These are phyloP conservation scores for Ambastaia sidthimunki DNA, from an alignment of 2,797 vertebrate species.

Conservation along the genomic window DNA sequence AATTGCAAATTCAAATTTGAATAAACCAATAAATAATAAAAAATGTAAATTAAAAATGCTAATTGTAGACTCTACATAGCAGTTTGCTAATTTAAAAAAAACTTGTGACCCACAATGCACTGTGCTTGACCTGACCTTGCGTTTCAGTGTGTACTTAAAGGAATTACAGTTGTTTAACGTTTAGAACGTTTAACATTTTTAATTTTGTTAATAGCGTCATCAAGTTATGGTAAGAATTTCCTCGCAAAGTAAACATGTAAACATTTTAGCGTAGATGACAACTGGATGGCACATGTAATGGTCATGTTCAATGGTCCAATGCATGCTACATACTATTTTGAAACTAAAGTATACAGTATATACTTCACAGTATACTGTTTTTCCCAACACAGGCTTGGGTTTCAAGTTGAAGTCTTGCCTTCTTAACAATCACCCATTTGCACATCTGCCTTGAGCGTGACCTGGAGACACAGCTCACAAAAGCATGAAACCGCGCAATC, in stretches of 20 bases:
- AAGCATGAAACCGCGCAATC: slow-evolving; percentile 25
- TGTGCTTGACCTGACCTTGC: too few species aligned
- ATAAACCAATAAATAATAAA: neutral
- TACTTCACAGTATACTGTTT: neutral
- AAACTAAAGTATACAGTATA: neutral
- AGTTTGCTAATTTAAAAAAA: neutral
- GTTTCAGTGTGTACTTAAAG: too few species aligned
- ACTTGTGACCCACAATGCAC: too few species aligned
- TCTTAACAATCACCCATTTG: slow-evolving; percentile 8
- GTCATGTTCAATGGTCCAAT: too few species aligned
- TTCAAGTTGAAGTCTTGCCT: neutral
- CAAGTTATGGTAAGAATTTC: too few species aligned
- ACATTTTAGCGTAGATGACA: too few species aligned
- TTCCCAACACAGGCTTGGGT: neutral
- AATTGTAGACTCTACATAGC: neutral
- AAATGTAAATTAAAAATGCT: slow-evolving; percentile 9
- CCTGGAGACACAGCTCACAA: slow-evolving; percentile 2
- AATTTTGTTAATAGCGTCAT: too few species aligned
- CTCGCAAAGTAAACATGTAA: too few species aligned
- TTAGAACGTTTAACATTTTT: too few species aligned
- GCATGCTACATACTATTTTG: neutral
- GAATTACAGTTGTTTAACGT: too few species aligned
- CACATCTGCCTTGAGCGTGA: slow-evolving; percentile 26
- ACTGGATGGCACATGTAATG: too few species aligned
- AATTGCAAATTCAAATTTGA: slow-evolving; percentile 1